phyloP scores from a whole-genome alignment of 2,797 vertebrate genomes.

The Coendou prehensilis region DNA sequence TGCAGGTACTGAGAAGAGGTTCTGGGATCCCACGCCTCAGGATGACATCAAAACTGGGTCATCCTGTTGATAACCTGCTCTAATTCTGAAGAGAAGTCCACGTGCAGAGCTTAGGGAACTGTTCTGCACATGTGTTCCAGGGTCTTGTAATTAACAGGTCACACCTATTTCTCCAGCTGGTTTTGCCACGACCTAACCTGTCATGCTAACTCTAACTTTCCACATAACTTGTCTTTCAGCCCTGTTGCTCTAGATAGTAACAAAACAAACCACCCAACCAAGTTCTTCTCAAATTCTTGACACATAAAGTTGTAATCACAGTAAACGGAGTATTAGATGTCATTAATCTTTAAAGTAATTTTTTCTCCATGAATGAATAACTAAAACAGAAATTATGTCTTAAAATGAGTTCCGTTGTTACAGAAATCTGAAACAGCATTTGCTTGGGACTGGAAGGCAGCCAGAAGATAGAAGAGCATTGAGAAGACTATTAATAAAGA shows the following conservation, averaged over 20 bases:
- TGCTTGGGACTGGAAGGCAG: background rate
- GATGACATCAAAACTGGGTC: background rate
- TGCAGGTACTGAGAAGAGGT: background rate
- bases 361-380: background rate
- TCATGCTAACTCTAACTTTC: background rate
- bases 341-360: background rate
- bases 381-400: background rate
- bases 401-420: background rate
- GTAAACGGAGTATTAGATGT: background rate
- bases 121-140: background rate
- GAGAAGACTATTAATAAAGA: conserved; percentile 3
- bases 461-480: background rate
- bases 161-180: background rate
- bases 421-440: conserved; percentile 50
- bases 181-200: background rate
- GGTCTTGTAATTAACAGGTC: background rate
- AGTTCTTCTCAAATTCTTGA: background rate
- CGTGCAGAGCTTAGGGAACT: background rate
- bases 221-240: background rate
- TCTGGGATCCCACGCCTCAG: rapidly evolving
- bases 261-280: background rate
- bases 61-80: background rate
- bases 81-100: background rate
- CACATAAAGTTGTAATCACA: conserved; percentile 9
- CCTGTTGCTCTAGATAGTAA: too few species aligned